These are phyloP conservation scores for Tenebrosternarchus preto DNA, from an alignment of 2,113 vertebrate genomes.

Conservation along the genomic window DNA sequence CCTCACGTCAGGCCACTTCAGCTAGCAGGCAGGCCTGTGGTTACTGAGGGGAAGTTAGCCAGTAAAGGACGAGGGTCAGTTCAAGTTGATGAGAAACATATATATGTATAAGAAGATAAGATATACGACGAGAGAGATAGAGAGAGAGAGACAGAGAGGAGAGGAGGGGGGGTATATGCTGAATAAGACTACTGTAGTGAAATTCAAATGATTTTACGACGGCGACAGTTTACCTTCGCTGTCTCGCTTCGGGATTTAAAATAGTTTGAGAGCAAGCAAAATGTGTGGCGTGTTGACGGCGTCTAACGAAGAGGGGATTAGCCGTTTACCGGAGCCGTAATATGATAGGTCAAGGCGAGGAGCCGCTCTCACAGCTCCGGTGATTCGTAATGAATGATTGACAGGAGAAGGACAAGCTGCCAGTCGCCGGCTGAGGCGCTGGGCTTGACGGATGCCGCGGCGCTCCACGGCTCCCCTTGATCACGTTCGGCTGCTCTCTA, in stretches of 20 bases:
- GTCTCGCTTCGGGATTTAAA: constrained; percentile 79
- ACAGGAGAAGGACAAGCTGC: constrained; percentile 88
- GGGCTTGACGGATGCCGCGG: constrained; percentile 87
- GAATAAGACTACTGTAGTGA: constrained; percentile 80
- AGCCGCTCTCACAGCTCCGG: constrained; percentile 84
- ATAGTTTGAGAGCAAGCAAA: constrained; percentile 72
- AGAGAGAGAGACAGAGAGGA: not conserved
- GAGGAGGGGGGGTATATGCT: not conserved
- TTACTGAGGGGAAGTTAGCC: not conserved
- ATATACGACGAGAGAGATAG: not conserved
- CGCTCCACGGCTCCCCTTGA: constrained; percentile 88
- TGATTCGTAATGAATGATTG: constrained; percentile 95
- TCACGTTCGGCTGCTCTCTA: constrained; percentile 88
- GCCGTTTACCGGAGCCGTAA: constrained; percentile 96
- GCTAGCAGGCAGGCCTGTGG: too few species aligned
- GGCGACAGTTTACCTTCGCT: constrained; percentile 78
- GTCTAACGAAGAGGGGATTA: constrained; percentile 94
- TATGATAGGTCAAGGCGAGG: constrained; percentile 94
- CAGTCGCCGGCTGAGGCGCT: constrained; percentile 82
- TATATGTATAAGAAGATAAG: not conserved
- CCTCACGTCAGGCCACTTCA: constrained; percentile 8
- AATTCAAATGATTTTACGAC: constrained; percentile 85
- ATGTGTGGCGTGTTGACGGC: constrained; percentile 87
- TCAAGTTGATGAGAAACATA: not conserved
- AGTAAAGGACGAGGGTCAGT: not conserved